Percentiles rank a stretch among this genome's conserved stretches.
phyloP scores from a whole-genome alignment of 2,797 vertebrate species.

The Phrynocephalus forsythii region DNA sequence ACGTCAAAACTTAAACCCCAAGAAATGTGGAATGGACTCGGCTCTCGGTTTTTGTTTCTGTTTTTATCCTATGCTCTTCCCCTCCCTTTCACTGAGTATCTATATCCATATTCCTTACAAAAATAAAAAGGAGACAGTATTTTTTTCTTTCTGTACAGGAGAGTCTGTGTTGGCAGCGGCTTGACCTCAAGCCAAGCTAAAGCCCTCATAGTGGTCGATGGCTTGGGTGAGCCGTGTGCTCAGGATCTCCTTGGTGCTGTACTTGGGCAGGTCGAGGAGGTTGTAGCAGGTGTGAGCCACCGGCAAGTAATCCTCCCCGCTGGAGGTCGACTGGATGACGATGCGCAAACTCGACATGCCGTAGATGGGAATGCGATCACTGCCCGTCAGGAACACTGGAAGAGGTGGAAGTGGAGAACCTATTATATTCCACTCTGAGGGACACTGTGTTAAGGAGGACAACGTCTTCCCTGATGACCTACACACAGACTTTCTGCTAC shows the following conservation, averaged over 20 bases:
- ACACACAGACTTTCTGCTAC: no score
- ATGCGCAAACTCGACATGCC: constrained; percentile 96
- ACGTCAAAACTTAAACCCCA: constrained; percentile 47
- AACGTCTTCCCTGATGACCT: not conserved
- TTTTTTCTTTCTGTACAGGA: constrained; percentile 21
- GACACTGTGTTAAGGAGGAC: not conserved
- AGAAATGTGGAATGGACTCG: constrained; percentile 36
- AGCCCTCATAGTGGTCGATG: constrained; percentile 96
- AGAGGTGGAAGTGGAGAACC: not conserved
- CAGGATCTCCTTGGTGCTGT: constrained; percentile 93
- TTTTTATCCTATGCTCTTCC: constrained; percentile 22
- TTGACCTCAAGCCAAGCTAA: constrained; percentile 88
- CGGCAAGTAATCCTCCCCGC: constrained; percentile 90
- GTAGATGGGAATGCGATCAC: constrained; percentile 96
- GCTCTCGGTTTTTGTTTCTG: not conserved
- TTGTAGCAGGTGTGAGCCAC: constrained; percentile 99
- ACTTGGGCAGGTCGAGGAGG: constrained; percentile 95
- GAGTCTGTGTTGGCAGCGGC: not conserved
- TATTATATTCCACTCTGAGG: not conserved
- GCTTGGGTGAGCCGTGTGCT: constrained; percentile 87
- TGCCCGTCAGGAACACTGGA: constrained; percentile 95
- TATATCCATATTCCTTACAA: constrained; percentile 63
- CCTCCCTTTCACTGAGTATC: constrained; percentile 1
- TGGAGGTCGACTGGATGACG: constrained; percentile 91
- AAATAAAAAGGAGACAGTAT: constrained; percentile 62